Conservation (phyloP, 2,113 vertebrate species). For the Campylorhamphus procurvoides region DNA sequence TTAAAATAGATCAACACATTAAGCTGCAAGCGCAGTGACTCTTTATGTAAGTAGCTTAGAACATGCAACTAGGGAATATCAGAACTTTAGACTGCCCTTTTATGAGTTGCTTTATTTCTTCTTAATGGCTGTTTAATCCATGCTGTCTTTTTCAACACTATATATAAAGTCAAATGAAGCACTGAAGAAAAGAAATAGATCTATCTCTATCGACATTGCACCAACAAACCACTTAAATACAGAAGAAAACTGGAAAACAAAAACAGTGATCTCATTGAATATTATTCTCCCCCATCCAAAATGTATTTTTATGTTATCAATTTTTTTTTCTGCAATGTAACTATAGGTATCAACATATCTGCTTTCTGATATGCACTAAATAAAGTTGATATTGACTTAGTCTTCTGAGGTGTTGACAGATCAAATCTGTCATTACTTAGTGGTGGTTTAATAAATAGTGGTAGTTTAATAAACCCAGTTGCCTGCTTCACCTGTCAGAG, state of each 20-base stretch:
- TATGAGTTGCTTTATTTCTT: not conserved
- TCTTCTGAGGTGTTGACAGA: not conserved
- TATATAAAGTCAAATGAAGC: not conserved
- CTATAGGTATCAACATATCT: not conserved
- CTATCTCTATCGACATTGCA: not conserved
- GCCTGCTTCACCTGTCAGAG: not conserved
- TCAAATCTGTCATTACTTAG: not conserved
- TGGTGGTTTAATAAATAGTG: not conserved
- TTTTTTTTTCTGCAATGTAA: not conserved
- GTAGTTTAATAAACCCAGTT: not conserved
- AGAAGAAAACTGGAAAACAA: not conserved
- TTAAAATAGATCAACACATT: not conserved
- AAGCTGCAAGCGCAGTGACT: not conserved
- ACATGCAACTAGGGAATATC: not conserved
- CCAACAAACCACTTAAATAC: not conserved
- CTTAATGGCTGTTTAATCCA: not conserved
- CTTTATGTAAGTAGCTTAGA: not conserved
- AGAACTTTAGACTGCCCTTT: not conserved
- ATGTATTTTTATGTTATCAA: not conserved
- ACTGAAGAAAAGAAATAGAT: not conserved
- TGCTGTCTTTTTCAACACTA: not conserved
- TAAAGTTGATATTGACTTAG: not conserved
- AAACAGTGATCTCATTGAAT: not conserved
- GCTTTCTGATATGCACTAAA: not conserved
- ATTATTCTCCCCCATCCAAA: not conserved